Evolutionary conservation across 2,113 vertebrate species (phyloP), one percentile per base, ranked within the genome.

Genomic region (Pedetes capensis): DNA sequence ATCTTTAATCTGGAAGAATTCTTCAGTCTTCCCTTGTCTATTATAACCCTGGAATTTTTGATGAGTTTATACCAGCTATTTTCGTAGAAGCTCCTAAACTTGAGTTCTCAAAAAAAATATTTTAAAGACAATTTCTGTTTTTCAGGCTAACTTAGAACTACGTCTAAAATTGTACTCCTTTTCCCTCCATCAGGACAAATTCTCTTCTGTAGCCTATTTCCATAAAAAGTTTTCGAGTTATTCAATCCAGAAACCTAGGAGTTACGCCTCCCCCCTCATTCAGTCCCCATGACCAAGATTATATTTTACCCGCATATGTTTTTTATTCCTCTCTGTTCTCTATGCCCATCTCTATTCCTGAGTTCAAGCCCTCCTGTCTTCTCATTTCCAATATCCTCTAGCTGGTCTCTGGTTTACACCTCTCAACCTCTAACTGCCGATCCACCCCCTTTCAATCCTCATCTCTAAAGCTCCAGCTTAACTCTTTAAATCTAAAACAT

Each of bases 71-170:
- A 13, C 66, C 10, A 85, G 47, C 32, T 96, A 34, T 87, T 93
- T 91, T 93, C 79, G 32, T 29, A 80, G 12, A 79, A 90, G 2
- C 42, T 76, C 75, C 93, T 89, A 59, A 68, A 76, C 23, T 39
- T 79, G 42, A 2, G 17, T 72, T 75, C 61, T 74, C 27, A 81
- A 53, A 76, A 75, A 64, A 39, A 49, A 76, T 12, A 27, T 79
- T 82, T 74, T 95, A 87, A 42, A 92, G 49, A 53, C 14, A 68
- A 42, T 82, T 95, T 44, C 71, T 53, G 7, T 37, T 87, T 87
- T 57, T 91, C 34, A 44, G 61, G 42, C 42, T 93, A 87, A 85
- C 17, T 84, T 91, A 89, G 82, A 82, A 82, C 23, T 49, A 4
- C 11, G 42, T 87, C 47, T 74, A 87, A 80, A 90, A 57, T 37